phyloP scores from a whole-genome alignment of 2,113 vertebrate species.

The Passer montanus region DNA sequence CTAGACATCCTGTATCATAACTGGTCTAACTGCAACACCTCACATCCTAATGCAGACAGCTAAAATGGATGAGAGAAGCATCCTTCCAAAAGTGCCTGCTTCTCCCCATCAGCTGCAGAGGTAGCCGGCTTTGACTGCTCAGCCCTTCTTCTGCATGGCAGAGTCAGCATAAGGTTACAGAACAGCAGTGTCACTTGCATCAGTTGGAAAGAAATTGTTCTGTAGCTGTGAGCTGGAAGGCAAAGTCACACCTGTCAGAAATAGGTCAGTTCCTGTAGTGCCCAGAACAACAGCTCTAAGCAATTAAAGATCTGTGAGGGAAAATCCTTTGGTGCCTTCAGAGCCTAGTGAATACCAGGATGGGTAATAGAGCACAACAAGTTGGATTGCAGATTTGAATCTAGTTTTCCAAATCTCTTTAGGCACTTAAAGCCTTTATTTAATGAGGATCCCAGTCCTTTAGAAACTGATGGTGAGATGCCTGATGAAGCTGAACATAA shows the following conservation, averaged over 20 bases:
- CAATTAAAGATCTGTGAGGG: constrained; percentile 42
- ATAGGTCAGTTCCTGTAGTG: constrained; percentile 35
- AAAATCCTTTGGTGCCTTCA: background rate
- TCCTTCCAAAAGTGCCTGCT: background rate
- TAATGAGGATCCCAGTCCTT: background rate
- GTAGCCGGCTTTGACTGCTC: background rate
- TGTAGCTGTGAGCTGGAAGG: background rate
- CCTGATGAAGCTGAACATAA: constrained; percentile 36
- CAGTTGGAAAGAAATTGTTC: background rate
- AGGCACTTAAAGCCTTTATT: constrained; percentile 34
- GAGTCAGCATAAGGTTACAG: background rate
- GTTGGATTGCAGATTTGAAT: constrained; percentile 14
- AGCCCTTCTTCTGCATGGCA: accelerated
- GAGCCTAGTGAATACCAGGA: background rate
- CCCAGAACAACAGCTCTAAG: constrained; percentile 37
- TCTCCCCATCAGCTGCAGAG: background rate
- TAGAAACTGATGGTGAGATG: background rate
- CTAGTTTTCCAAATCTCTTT: constrained; percentile 35
- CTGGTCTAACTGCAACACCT: background rate
- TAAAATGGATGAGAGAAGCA: background rate
- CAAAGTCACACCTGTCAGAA: constrained; percentile 22
- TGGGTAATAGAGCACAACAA: background rate
- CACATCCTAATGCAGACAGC: background rate
- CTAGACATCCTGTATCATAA: no score
- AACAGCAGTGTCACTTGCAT: background rate